Percentiles rank a stretch among this genome's conserved stretches.
phyloP scores from a whole-genome alignment of 2,888 invertebrate genomes.

The Lycia hirtaria region DNA sequence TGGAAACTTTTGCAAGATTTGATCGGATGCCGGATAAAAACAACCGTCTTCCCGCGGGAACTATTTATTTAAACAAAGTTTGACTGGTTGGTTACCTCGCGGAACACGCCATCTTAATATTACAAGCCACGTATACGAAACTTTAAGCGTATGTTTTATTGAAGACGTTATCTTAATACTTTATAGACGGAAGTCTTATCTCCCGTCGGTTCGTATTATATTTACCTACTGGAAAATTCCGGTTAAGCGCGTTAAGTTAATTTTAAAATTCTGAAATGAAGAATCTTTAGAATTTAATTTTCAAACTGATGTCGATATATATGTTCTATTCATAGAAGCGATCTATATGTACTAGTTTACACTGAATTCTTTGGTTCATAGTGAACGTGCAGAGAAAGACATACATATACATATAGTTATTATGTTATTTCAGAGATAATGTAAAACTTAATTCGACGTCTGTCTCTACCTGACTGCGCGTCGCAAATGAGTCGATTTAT shows the following conservation, averaged over 20 bases:
- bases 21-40: conserved; percentile 45
- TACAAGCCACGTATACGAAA: conserved; percentile 30
- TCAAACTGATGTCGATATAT: too few relatives aligned
- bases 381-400: too few relatives aligned
- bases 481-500: too few relatives aligned
- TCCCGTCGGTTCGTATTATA: conserved; percentile 13
- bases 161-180: conserved; percentile 31
- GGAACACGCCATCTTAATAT: conserved; percentile 25
- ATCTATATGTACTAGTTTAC: too few relatives aligned
- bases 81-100: conserved; percentile 36
- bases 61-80: conserved; percentile 43
- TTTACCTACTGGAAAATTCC: not conserved
- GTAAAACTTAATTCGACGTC: too few relatives aligned
- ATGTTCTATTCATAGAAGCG: too few relatives aligned
- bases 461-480: too few relatives aligned
- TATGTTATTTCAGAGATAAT: too few relatives aligned
- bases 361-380: too few relatives aligned
- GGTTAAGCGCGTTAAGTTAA: not conserved
- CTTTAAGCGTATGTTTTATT: conserved; percentile 32
- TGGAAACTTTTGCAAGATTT: conserved; percentile 46
- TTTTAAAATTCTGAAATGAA: too few relatives aligned
- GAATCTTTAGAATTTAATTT: too few relatives aligned
- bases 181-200: conserved; percentile 29
- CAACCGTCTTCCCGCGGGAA: conserved; percentile 42
- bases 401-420: too few relatives aligned